Evolutionary conservation across 1,140 invertebrate genomes (phyloP).

Genomic region (Aphaenogaster ashmeadi): DNA sequence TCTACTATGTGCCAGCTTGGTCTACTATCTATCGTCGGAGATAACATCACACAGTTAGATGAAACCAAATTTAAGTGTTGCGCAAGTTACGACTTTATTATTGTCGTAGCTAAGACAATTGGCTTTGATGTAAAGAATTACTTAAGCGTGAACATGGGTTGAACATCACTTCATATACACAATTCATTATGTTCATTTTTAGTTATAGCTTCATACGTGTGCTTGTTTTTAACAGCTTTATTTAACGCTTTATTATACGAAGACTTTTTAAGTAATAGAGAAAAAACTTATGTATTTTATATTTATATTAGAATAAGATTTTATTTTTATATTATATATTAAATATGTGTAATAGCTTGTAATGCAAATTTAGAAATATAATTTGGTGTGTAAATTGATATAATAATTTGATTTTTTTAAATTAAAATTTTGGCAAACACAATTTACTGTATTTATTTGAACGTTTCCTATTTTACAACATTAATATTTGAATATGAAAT

Average conservation of each 20-base stretch:
- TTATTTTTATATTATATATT: not conserved
- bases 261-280: not conserved
- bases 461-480: constrained; percentile 12
- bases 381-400: constrained; percentile 32
- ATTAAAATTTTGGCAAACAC: constrained; percentile 20
- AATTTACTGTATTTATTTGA: constrained; percentile 5
- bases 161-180: constrained; percentile 2
- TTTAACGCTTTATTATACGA: not conserved
- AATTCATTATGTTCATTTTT: not conserved
- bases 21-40: constrained; percentile 89
- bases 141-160: constrained; percentile 80
- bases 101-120: constrained; percentile 90
- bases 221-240: constrained; percentile 7
- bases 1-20: constrained; percentile 92
- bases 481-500: not conserved
- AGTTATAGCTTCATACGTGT: constrained; percentile 10
- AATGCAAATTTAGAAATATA: constrained; percentile 13
- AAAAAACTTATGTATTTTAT: constrained; percentile 17
- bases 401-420: constrained; percentile 6
- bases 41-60: constrained; percentile 88
- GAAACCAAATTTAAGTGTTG: constrained; percentile 92
- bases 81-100: constrained; percentile 91
- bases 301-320: constrained; percentile 48
- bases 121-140: constrained; percentile 92
- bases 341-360: constrained; percentile 40